A percentile compares a stretch with the other conserved stretches of the same genome.
These are phyloP conservation scores for Cepaea nemoralis DNA, from an alignment of 1,140 invertebrate species.

Conservation along the genomic window DNA sequence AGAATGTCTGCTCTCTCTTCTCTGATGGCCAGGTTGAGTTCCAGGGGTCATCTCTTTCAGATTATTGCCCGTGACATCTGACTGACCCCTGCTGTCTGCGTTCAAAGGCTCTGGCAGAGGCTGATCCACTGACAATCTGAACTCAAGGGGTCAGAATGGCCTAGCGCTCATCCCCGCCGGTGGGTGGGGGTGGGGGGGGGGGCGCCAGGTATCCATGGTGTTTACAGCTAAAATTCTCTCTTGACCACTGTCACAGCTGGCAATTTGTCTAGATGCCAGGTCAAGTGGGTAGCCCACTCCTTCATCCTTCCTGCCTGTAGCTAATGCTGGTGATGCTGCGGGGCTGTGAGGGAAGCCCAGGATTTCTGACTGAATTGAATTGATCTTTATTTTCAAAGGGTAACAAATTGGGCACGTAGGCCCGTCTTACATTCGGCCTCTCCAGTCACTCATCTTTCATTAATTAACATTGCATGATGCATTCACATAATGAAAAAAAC, in stretches of 20 bases:
- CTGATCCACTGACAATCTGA: conserved; percentile 29
- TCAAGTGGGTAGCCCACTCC: not conserved
- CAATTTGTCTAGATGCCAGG: not conserved
- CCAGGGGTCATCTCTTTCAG: not conserved
- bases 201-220: conserved; percentile 20
- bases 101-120: conserved; percentile 10
- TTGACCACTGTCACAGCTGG: not conserved
- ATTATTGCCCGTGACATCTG: not conserved
- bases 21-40: not conserved
- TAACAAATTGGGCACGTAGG: too few relatives aligned
- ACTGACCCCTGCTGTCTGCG: not conserved
- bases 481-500: too few relatives aligned
- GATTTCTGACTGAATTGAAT: not conserved
- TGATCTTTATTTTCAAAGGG: too few relatives aligned
- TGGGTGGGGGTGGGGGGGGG: too few relatives aligned
- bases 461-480: too few relatives aligned
- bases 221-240: not conserved
- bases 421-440: too few relatives aligned
- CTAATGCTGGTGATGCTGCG: not conserved
- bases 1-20: not conserved
- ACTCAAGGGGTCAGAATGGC: not conserved
- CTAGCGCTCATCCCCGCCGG: not conserved
- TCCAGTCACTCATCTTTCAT: too few relatives aligned
- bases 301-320: not conserved
- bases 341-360: not conserved